Evolutionary conservation across 2,797 vertebrate species (phyloP), one percentile per base, ranked within the genome.

Genomic region (Acropternis orthonyx): DNA sequence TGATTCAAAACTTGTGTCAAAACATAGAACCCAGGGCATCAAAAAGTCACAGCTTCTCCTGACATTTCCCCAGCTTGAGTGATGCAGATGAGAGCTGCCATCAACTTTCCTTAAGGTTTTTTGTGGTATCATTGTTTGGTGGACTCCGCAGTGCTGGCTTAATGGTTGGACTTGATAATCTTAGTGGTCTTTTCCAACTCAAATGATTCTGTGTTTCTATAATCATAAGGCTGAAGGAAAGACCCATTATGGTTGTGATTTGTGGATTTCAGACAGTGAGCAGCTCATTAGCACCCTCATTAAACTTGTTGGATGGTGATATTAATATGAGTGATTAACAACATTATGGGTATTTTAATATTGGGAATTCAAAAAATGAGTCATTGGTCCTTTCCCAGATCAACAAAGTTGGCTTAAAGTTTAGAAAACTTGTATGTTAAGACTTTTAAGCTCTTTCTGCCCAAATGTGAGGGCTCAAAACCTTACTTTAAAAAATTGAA

Each of bases 201-300:
- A n/a, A 32, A 23, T 59, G 51, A 32, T 52, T 59, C 51, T 66
- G 21, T 65, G 39, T 52, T 84, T 58, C 28, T 63, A 1, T 44
- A 10, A 51, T 58, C 37, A 7, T 7, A 68, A 74, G 61, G 44
- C 36, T 77, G 75, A 92, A 80, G 54, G 41, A 88, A 61, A 83
- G 46, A 69, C n/a, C 32, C 0, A 0, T 46, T 80, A n/a, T 3
- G 1, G 7, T 30, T 58, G 43, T 77, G 68, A 92, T 79, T 76
- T 87, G 83, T 82, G 48, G 44, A 62, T 46, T 79, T 16, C 5
- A 10, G 65, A 32, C 44, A 62, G 52, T 5, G 51, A 94, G 37
- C 30, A 94, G 61, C 72, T 94, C 79, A 68, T 93, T 93, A 85
- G 23, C 39, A 71, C 46, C 55, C 61, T 85, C 18, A 6, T 92